Conservation (phyloP, 2,113 vertebrate species). For the Colinus virginianus region DNA sequence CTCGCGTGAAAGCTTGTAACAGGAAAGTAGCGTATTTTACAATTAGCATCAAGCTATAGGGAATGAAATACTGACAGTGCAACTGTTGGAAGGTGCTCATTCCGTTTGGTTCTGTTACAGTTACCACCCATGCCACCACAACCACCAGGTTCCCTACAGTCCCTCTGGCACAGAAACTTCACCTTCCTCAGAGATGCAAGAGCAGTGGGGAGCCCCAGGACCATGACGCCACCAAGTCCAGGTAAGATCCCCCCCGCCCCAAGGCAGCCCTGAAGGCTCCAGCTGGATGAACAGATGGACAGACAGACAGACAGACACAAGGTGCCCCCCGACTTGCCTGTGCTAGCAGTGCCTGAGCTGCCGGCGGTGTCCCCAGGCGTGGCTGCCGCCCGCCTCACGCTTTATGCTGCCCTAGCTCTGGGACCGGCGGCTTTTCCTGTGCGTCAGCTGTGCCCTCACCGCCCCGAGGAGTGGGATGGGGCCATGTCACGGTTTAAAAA, state of each 20-base stretch:
- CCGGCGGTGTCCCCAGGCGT: neutral
- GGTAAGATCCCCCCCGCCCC: neutral
- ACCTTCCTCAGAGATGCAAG: neutral
- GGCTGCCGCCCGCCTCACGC: neutral
- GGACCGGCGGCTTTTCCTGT: slow-evolving; percentile 3
- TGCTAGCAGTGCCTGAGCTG: neutral
- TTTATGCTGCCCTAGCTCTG: neutral
- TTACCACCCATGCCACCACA: fast-evolving
- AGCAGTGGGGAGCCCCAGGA: neutral
- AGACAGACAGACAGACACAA: neutral
- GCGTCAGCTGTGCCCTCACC: neutral
- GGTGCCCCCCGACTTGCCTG: neutral
- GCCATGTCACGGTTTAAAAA: neutral
- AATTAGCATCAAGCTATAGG: fast-evolving
- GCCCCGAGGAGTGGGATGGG: too few relatives aligned
- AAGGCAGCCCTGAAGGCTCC: neutral
- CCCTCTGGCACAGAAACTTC: neutral
- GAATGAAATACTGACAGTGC: neutral
- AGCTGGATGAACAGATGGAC: neutral
- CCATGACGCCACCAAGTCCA: neutral
- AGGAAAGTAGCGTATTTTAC: too few relatives aligned
- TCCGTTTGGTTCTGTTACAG: fast-evolving
- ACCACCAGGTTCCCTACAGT: fast-evolving
- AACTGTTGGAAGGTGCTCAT: fast-evolving
- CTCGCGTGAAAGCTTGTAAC: neutral